phyloP scores from a whole-genome alignment of 2,113 vertebrate species.

The Cercocebus atys region DNA sequence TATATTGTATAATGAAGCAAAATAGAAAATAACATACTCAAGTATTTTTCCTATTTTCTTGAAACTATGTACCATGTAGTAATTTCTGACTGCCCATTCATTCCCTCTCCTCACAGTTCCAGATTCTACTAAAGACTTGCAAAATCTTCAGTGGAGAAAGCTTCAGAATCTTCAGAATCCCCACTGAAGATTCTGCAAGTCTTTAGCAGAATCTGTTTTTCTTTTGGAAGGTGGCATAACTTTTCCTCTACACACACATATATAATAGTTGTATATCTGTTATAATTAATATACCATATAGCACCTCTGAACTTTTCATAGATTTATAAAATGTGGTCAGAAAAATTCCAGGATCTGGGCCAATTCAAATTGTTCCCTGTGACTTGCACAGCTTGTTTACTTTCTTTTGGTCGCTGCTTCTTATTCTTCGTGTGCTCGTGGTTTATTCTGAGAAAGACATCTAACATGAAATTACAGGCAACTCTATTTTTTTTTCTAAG shows the following conservation, averaged over 20 bases:
- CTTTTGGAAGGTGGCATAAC: background rate
- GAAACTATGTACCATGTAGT: background rate
- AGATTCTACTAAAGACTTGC: background rate
- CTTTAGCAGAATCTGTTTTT: too few relatives aligned
- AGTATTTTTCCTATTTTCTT: background rate
- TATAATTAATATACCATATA: background rate
- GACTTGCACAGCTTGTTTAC: too few relatives aligned
- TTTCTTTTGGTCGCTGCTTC: background rate
- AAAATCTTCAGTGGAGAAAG: background rate
- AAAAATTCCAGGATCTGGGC: background rate
- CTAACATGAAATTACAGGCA: background rate
- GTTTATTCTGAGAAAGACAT: background rate
- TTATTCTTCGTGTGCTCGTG: background rate
- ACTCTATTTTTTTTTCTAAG: background rate
- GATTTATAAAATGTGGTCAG: background rate
- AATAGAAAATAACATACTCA: background rate
- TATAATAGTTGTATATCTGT: too few relatives aligned
- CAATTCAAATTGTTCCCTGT: background rate
- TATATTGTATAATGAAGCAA: background rate
- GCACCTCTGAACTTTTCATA: background rate
- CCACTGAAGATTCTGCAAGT: too few relatives aligned
- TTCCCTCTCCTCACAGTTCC: background rate
- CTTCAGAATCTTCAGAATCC: too few relatives aligned
- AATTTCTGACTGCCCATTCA: background rate
- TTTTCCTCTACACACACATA: background rate